Percentiles rank a stretch among this genome's conserved stretches.
Conservation (phyloP, 2,113 vertebrate species). For the Willisornis vidua region DNA sequence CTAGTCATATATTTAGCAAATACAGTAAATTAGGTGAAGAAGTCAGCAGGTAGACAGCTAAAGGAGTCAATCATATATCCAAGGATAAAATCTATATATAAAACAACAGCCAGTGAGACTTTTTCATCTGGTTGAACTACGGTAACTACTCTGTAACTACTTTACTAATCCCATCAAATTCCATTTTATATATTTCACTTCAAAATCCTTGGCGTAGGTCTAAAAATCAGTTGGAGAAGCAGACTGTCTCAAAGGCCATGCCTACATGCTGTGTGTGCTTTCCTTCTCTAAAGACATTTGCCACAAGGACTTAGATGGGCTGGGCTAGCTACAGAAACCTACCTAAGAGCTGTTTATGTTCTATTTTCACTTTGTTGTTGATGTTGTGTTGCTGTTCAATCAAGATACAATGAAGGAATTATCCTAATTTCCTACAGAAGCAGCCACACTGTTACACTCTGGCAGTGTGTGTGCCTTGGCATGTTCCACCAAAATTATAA, state of each 20-base stretch:
- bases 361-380: not conserved
- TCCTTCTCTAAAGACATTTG: not conserved
- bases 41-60: not conserved
- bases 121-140: not conserved
- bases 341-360: not conserved
- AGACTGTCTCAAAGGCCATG: not conserved
- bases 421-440: not conserved
- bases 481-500: not conserved
- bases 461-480: not conserved
- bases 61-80: not conserved
- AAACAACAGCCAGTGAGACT: not conserved
- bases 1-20: not conserved
- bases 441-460: no score
- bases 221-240: not conserved
- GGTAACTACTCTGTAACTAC: not conserved
- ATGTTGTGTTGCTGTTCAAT: not conserved
- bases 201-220: not conserved
- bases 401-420: not conserved
- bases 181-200: not conserved
- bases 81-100: not conserved
- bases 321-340: not conserved
- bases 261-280: fast-evolving
- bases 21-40: not conserved
- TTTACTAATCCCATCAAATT: not conserved
- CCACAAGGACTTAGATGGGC: not conserved